Evolutionary conservation across 1,140 invertebrate species (phyloP), one percentile per base, ranked within the genome.

Genomic region (Bombus ignitus): DNA sequence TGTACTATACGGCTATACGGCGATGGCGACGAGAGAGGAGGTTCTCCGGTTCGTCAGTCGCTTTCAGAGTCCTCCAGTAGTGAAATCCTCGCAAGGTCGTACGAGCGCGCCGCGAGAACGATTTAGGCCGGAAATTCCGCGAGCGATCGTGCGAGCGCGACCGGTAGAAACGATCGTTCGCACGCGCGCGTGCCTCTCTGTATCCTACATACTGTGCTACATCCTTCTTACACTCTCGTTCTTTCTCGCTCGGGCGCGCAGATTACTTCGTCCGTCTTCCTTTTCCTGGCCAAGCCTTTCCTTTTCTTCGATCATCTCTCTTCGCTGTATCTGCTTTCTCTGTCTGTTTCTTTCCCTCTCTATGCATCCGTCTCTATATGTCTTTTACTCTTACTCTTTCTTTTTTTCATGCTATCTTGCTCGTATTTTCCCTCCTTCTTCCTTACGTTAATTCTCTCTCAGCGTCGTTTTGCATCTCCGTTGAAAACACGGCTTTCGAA

Each of bases 21-120:
- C 47, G 47, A 53, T 8, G 4, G 66, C 28, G n/a, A 72, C 39
- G 68, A 42, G 75, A 57, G 75, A 44, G 53, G 57, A 71, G 44
- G 25, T 18, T 37, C 47, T 53, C 47, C 47, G 47, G 47, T 66
- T 22, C 42, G 70, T 83, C 83, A 62, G 28, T 88, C 87, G 83
- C 80, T 88, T 90, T 88, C 89, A 37, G 81, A 85, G 86, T 90
- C 81, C 66, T 86, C 88, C 66, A 90, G 89, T 88, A 90, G 89
- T 90, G 89, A 90, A 90, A 90, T 90, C 86, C 80, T 81, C 42
- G 88, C 89, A 90, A 90, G 89, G 89, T 90, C 89, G 89, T 81
- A 66, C 65, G 73, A 77, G 53, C 76, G 28, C 84, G 42, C 84
- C 35, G 77, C 77, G 75, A 53, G 78, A 90, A 83, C 82, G 86